phyloP scores from a whole-genome alignment of 2,797 vertebrate genomes.

The Cygnus olor region DNA sequence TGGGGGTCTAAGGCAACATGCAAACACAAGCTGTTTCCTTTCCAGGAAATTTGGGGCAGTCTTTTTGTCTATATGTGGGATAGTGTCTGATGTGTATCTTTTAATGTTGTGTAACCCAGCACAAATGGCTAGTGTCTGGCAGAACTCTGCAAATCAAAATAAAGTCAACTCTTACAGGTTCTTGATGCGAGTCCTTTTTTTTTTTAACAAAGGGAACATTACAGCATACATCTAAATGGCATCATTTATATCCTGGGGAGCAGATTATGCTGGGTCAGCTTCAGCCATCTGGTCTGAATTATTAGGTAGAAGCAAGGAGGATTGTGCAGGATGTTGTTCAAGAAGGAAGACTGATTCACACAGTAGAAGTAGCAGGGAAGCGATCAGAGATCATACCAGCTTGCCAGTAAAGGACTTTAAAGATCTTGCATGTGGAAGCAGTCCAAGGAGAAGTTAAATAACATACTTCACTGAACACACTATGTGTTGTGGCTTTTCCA shows the following conservation, averaged over 20 bases:
- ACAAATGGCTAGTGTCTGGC: conserved; percentile 45
- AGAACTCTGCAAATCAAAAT: conserved; percentile 38
- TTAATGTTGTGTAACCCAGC: conserved; percentile 28
- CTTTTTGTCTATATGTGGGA: conserved; percentile 38
- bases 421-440: neutral
- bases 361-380: conserved; percentile 27
- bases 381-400: conserved; percentile 33
- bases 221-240: conserved; percentile 51
- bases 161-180: conserved; percentile 33
- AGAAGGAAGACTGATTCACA: conserved; percentile 30
- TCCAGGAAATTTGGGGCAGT: conserved; percentile 41
- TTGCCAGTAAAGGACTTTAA: conserved; percentile 33
- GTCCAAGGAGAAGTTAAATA: conserved; percentile 35
- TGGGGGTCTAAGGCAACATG: neutral
- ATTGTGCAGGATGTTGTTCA: conserved; percentile 30
- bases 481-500: neutral
- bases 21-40: conserved; percentile 66
- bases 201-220: conserved; percentile 38
- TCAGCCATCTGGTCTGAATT: conserved; percentile 66
- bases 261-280: conserved; percentile 62
- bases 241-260: conserved; percentile 64
- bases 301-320: conserved; percentile 49
- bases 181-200: conserved; percentile 32
- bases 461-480: neutral
- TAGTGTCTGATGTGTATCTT: conserved; percentile 43